phyloP scores from a whole-genome alignment of 2,888 invertebrate genomes.

The Chrysolina haemoptera region DNA sequence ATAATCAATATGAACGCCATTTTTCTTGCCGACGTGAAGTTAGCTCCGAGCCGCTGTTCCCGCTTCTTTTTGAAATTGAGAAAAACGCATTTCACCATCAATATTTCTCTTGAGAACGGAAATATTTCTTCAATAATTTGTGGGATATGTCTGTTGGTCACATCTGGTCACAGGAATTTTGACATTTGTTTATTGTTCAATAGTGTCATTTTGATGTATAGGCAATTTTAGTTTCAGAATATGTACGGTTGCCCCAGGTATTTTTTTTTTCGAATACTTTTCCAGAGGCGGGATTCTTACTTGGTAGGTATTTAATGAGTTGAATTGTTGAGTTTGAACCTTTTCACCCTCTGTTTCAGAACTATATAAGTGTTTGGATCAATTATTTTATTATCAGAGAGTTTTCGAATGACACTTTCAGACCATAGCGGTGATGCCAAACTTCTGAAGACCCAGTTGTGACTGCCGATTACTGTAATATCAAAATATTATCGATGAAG shows the following conservation, averaged over 20 bases:
- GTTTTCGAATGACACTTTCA: too few species aligned
- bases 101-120: background rate
- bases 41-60: slow-evolving; percentile 48
- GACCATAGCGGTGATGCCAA: too few species aligned
- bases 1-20: slow-evolving; percentile 68
- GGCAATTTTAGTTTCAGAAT: slow-evolving; percentile 8
- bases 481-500: too few species aligned
- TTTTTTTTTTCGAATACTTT: background rate
- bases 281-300: too few species aligned
- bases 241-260: background rate
- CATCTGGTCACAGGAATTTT: slow-evolving; percentile 21
- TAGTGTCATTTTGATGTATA: slow-evolving; percentile 25
- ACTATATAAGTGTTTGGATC: too few species aligned
- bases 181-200: background rate
- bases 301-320: too few species aligned
- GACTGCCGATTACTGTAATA: too few species aligned
- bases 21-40: slow-evolving; percentile 61
- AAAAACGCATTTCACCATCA: background rate
- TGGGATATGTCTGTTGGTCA: background rate
- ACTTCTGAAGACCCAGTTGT: too few species aligned
- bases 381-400: too few species aligned
- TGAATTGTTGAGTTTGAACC: too few species aligned
- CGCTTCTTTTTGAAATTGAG: slow-evolving; percentile 48
- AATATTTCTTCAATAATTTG: slow-evolving; percentile 8
- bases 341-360: too few species aligned